phyloP scores from a whole-genome alignment of 2,888 invertebrate species.

The Masnerella sp. region DNA sequence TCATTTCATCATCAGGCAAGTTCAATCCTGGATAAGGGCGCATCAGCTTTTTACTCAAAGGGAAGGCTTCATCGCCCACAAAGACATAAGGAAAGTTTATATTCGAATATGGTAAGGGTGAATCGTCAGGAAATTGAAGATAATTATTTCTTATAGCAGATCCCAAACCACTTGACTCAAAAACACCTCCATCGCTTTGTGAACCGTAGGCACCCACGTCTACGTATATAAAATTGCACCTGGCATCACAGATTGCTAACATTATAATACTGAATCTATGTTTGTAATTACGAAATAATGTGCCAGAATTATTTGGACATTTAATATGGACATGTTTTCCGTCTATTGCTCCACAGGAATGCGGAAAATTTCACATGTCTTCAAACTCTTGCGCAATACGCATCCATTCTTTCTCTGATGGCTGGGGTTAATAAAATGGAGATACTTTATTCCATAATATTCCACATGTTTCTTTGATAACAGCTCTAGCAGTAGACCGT shows the following conservation, averaged over 20 bases:
- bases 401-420: conserved; percentile 30
- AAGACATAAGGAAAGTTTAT: conserved; percentile 11
- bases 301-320: conserved; percentile 32
- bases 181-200: conserved; percentile 33
- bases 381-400: conserved; percentile 28
- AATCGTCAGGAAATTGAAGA: conserved; percentile 26
- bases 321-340: conserved; percentile 37
- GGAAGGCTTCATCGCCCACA: conserved; percentile 38
- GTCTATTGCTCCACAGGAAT: conserved; percentile 48
- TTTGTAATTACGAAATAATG: conserved; percentile 53
- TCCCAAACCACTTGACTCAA: conserved; percentile 13
- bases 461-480: conserved; percentile 46
- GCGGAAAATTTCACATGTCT: conserved; percentile 48
- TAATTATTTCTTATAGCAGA: neutral
- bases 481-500: conserved; percentile 26
- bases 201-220: conserved; percentile 27
- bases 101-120: conserved; percentile 5
- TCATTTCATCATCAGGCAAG: conserved; percentile 6
- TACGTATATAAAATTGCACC: conserved; percentile 9
- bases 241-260: conserved; percentile 32
- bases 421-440: conserved; percentile 28
- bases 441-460: conserved; percentile 26
- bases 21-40: conserved; percentile 29
- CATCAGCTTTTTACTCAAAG: conserved; percentile 23
- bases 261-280: conserved; percentile 46